A percentile compares a stretch with the other conserved stretches of the same genome.
phyloP scores from a whole-genome alignment of 2,113 vertebrate species.

The Mesocricetus auratus region DNA sequence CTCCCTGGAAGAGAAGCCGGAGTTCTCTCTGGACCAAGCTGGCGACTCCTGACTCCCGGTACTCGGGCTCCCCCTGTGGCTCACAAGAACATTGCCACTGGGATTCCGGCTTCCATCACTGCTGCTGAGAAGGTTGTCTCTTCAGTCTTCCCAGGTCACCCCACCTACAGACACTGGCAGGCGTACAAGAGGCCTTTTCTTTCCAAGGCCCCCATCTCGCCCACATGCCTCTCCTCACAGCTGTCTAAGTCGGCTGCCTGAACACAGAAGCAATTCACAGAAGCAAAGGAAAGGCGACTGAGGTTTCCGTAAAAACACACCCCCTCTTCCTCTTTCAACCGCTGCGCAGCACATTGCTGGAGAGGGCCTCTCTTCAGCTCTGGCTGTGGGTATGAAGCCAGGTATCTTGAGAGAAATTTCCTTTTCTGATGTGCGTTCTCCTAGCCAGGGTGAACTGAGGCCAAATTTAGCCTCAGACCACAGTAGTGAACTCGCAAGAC shows the following conservation, averaged over 20 bases:
- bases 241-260: conserved; percentile 64
- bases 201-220: conserved; percentile 43
- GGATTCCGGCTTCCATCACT: not conserved
- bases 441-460: not conserved
- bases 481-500: fast-evolving
- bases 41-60: not conserved
- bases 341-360: not conserved
- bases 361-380: not conserved
- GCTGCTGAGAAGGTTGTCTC: not conserved
- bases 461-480: not conserved
- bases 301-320: conserved; percentile 50
- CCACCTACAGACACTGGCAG: conserved; percentile 8
- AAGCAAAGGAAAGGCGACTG: not conserved
- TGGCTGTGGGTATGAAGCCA: not conserved
- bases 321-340: conserved; percentile 25
- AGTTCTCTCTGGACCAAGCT: not conserved
- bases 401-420: conserved; percentile 34
- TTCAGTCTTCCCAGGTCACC: not conserved
- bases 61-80: conserved; percentile 44
- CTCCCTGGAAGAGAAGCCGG: too few species aligned
- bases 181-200: conserved; percentile 61
- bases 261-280: conserved; percentile 67
- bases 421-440: not conserved
- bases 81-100: not conserved
- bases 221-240: conserved; percentile 9